Percentiles rank a stretch among this genome's conserved stretches.
Evolutionary conservation across 2,888 invertebrate genomes (phyloP).

Genomic region (Cosmorhoe ocellata): DNA sequence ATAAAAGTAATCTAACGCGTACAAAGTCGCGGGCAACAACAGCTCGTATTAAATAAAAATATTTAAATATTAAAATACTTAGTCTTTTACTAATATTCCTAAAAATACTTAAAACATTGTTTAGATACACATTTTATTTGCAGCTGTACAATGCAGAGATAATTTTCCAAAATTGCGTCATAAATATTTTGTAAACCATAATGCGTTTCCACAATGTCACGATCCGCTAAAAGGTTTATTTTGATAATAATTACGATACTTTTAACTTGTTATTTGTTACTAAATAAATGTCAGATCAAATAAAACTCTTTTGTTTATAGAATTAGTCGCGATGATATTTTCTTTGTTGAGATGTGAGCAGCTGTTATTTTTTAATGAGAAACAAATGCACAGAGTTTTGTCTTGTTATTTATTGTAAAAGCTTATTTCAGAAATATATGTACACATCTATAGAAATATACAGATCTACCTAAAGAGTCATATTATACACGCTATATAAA

Average conservation of each 20-base stretch:
- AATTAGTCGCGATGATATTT: conserved; percentile 18
- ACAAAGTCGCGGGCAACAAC: too few relatives aligned
- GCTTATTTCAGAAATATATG: too few relatives aligned
- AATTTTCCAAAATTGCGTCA: conserved; percentile 20
- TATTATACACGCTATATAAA: too few relatives aligned
- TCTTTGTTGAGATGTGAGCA: conserved; percentile 28
- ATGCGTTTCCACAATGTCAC: conserved; percentile 22
- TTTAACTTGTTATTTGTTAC: conserved; percentile 37
- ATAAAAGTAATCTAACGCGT: too few relatives aligned
- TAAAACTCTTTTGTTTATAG: conserved; percentile 34
- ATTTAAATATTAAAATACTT: too few relatives aligned
- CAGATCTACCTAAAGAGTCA: too few relatives aligned
- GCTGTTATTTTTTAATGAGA: conserved; percentile 28
- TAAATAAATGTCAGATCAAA: conserved; percentile 34
- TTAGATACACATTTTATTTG: not conserved
- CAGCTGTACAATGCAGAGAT: conserved; percentile 4
- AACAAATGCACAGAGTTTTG: conserved; percentile 9
- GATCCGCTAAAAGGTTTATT: conserved; percentile 43
- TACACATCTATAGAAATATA: too few relatives aligned
- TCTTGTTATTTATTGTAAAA: conserved; percentile 19
- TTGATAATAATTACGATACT: conserved; percentile 41
- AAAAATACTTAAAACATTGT: too few relatives aligned
- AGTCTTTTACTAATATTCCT: too few relatives aligned
- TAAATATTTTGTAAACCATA: conserved; percentile 24
- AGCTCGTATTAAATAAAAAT: too few relatives aligned